Conservation (phyloP, 1,140 invertebrate genomes). For the Drosophila athabasca region DNA sequence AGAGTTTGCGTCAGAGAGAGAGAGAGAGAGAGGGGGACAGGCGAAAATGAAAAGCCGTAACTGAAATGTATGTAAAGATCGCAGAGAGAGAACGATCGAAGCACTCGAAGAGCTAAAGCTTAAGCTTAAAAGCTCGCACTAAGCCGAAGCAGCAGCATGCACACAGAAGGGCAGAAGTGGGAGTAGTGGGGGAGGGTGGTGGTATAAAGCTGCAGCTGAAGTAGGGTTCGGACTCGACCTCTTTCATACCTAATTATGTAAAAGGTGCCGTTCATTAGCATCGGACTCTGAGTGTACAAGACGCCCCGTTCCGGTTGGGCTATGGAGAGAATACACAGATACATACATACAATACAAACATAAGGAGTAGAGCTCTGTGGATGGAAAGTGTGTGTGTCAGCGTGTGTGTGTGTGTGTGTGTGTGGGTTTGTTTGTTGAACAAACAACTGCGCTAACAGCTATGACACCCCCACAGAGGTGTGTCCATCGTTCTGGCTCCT, state of each 20-base stretch:
- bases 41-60: conserved; percentile 38
- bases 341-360: conserved; percentile 50
- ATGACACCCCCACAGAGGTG: conserved; percentile 64
- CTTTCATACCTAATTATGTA: conserved; percentile 83
- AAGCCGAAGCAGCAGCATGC: conserved; percentile 34
- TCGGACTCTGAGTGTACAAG: conserved; percentile 82
- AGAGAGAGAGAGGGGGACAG: conserved; percentile 3
- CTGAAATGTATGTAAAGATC: no score
- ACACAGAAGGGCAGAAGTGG: conserved; percentile 37
- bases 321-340: conserved; percentile 49
- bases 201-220: conserved; percentile 33
- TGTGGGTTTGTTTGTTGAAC: conserved; percentile 38
- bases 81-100: no score
- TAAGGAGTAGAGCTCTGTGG: conserved; percentile 22
- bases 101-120: conserved; percentile 20
- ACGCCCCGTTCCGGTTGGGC: conserved; percentile 79
- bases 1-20: not conserved
- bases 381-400: not conserved
- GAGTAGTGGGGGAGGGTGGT: not conserved
- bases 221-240: conserved; percentile 28
- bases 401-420: conserved; percentile 26
- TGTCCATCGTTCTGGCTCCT: conserved; percentile 54
- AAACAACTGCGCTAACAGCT: conserved; percentile 68
- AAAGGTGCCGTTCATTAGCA: conserved; percentile 83
- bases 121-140: not conserved